Evolutionary conservation across 2,113 vertebrate genomes (phyloP), one percentile per base, ranked within the genome.

Genomic region (Ctenomys sociabilis): DNA sequence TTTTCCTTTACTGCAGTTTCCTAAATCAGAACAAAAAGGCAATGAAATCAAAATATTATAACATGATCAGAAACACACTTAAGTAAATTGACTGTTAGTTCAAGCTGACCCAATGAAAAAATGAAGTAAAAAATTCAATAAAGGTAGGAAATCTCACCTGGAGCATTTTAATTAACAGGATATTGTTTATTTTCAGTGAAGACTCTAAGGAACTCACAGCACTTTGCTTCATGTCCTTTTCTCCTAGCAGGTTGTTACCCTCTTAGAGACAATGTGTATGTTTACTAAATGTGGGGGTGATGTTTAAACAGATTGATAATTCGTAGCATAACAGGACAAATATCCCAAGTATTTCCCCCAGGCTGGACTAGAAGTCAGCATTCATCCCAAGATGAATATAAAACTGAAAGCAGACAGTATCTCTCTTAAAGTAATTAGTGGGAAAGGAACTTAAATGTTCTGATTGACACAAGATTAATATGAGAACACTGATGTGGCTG

Each of bases 401-500:
- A 77, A 82, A 57, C 40, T 52, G 57, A 40, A 87, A 13, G 5
- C 35, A 59, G 43, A 89, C 28, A 87, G 14, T 87, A 32, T 77
- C 66, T 91, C 14, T 84, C 83, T 93, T 85, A n/a, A 63, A 80
- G 17, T n/a, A 83, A 85, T 77, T 81, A 37, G 19, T 32, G 19
- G 85, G 78, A 77, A 90, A 94, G 54, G n/a, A 95, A 49, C 28
- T 45, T 40, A 28, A 75, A 54, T 4, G 0, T 90, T 88, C 21
- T 95, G 82, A 91, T n/a, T 77, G 88, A 90, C 22, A 81, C 73
- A 84, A 92, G 80, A 82, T 90, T 75, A 90, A 95, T 40, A 81
- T 16, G 40, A 57, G 21, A 63, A 90, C 57, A 32, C 35, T 28
- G 52, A 85, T 88, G 77, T 35, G 75, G 32, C 81, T 95, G 22